Evolutionary conservation across 2,797 vertebrate genomes (phyloP).

Genomic region (Balearica regulorum): DNA sequence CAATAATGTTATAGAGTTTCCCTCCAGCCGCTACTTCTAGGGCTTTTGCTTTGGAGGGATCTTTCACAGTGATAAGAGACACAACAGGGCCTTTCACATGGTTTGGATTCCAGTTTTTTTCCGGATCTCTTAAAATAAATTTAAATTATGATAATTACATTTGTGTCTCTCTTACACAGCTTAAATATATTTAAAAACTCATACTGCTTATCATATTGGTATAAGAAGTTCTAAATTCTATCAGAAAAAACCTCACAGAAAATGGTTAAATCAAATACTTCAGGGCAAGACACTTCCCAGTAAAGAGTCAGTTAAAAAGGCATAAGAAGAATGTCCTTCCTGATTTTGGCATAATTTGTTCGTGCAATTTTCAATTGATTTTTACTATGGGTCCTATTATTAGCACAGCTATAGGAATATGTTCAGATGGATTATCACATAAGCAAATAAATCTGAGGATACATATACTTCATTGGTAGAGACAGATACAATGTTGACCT

Average conservation of each 20-base stretch:
- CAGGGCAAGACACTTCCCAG: neutral
- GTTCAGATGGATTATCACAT: neutral
- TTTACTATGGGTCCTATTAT: neutral
- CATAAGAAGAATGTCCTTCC: neutral
- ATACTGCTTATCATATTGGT: neutral
- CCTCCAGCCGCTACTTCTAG: constrained; percentile 92
- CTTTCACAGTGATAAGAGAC: constrained; percentile 83
- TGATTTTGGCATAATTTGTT: neutral
- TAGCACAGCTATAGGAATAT: neutral
- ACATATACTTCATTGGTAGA: neutral
- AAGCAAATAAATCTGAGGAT: neutral
- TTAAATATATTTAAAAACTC: neutral
- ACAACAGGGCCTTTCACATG: constrained; percentile 90
- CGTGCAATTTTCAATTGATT: neutral
- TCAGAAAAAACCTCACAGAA: neutral
- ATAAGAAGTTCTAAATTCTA: neutral
- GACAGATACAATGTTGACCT: neutral
- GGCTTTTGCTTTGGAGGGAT: constrained; percentile 84
- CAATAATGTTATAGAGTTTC: constrained; percentile 90
- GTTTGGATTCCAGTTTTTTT: constrained; percentile 85
- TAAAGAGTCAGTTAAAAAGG: neutral
- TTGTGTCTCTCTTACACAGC: neutral
- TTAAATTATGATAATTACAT: neutral
- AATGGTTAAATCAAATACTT: neutral
- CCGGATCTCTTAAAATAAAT: constrained; percentile 82